A percentile compares a stretch with the other conserved stretches of the same genome.
These are phyloP conservation scores for Antennarius striatus DNA, from an alignment of 2,113 vertebrate genomes.

Conservation along the genomic window DNA sequence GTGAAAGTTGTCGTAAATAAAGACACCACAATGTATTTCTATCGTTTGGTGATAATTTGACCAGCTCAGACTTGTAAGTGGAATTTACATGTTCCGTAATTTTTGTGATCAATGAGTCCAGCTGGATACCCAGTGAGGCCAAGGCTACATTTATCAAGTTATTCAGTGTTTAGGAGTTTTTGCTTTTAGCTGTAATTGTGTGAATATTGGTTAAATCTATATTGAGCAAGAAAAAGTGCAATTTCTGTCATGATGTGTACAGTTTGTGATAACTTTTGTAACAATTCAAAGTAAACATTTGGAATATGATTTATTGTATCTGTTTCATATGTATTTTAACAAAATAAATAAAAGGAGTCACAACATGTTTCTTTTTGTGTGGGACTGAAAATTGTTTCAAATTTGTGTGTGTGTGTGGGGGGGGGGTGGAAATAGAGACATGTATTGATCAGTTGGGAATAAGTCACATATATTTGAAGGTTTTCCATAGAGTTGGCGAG, in stretches of 20 bases:
- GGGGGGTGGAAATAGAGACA: too few relatives aligned
- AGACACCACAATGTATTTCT: slow-evolving; percentile 81
- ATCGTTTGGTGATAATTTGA: slow-evolving; percentile 84
- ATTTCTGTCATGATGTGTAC: slow-evolving; percentile 87
- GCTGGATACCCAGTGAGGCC: slow-evolving; percentile 71
- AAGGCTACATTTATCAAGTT: slow-evolving; percentile 79
- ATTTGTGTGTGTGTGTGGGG: too few relatives aligned
- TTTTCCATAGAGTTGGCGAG: too few relatives aligned
- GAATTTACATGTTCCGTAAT: slow-evolving; percentile 84
- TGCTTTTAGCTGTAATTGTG: slow-evolving; percentile 80
- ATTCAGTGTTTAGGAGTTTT: slow-evolving; percentile 81
- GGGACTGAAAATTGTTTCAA: too few relatives aligned
- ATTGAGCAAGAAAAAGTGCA: slow-evolving; percentile 83
- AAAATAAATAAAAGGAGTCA: slow-evolving; percentile 71
- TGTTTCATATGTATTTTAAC: slow-evolving; percentile 98
- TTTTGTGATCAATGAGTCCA: slow-evolving; percentile 83
- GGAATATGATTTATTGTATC: slow-evolving; percentile 86
- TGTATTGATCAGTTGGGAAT: too few relatives aligned
- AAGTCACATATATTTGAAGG: too few relatives aligned
- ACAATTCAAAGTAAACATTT: slow-evolving; percentile 85
- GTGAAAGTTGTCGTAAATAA: slow-evolving; percentile 58
- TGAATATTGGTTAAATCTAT: slow-evolving; percentile 81
- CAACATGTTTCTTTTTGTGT: neutral
- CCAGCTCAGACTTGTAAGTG: slow-evolving; percentile 76
- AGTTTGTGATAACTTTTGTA: slow-evolving; percentile 99